phyloP scores from a whole-genome alignment of 2,888 invertebrate genomes.

The Sinodicranocentrus sp. region DNA sequence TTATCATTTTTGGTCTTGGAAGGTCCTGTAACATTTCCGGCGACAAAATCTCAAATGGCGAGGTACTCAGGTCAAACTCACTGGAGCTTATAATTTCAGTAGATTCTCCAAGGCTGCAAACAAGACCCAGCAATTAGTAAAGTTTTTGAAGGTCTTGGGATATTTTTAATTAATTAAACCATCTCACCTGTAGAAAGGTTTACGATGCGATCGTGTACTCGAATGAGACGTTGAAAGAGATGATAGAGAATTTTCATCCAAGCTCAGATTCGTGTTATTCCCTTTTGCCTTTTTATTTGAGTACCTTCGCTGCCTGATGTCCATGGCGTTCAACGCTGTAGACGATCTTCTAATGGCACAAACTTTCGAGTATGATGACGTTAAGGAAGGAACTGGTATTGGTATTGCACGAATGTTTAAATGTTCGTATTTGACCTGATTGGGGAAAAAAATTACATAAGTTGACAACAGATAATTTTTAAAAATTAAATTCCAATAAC shows the following conservation, averaged over 20 bases:
- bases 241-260: constrained; percentile 75
- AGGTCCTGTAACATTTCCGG: constrained; percentile 47
- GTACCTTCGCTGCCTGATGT: constrained; percentile 71
- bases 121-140: too few relatives aligned
- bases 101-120: constrained; percentile 74
- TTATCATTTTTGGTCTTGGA: constrained; percentile 73
- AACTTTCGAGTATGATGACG: constrained; percentile 87
- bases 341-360: constrained; percentile 87
- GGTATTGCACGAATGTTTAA: constrained; percentile 71
- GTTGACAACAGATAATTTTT: not conserved
- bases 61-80: constrained; percentile 69
- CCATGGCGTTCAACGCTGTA: constrained; percentile 71
- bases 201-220: constrained; percentile 67
- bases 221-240: constrained; percentile 71
- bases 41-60: constrained; percentile 75
- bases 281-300: constrained; percentile 72
- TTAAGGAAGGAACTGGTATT: constrained; percentile 74
- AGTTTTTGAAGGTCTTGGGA: not conserved
- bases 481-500: too few relatives aligned
- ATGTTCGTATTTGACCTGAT: constrained; percentile 72
- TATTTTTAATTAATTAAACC: not conserved
- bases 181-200: constrained; percentile 74
- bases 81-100: constrained; percentile 73
- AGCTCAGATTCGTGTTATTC: constrained; percentile 68
- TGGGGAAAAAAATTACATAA: constrained; percentile 13